Base-by-base conservation (phyloP, 2,888 invertebrate species). In the Drosophila hawaiiensis region DNA sequence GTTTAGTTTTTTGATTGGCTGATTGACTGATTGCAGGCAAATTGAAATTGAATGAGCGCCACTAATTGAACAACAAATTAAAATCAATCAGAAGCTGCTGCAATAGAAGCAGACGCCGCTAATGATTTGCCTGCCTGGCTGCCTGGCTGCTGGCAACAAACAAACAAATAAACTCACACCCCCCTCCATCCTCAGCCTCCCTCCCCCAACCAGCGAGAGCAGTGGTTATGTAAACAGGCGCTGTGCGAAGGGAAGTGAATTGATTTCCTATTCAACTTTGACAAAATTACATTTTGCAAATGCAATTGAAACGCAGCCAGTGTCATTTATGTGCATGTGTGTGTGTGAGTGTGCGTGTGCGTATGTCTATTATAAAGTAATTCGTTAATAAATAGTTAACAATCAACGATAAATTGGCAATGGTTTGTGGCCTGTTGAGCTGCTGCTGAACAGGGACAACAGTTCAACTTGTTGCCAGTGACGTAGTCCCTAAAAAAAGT, bases 11-110 rank as follows among this genome's bases (percentile, higher is more conserved):
- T 68, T 66, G 53, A 31, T 22, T 22, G 22, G 37, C 16, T 37
- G 55, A 19, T 37, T 55, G 55, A 82, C 68, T 69, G 78, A 78
- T 69, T 78, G 68, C 66, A 60, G 50, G 31, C 28, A 82, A 79
- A 82, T 79, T 71, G 77, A 74, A 60, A 70, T 67, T 50, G 62
- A 71, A 82, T 76, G 74, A 80, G 75, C 77, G 73, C 86, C 81
- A 73, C 90, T 90, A 84, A 84, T 84, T 88, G 85, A 83, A 88
- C 84, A 88, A 83, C 90, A 90, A 88, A 84, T 90, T 90, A 88
- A 82, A 78, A 82, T 78, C 79, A 82, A 82, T 82, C 69, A 63
- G 69, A 56, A 41, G 55, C 54, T 65, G 61, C 31, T 68, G 59
- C 73, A 16, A 35, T 55, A 19, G 25, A 28, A 25, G 3, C 55